Base-by-base conservation (phyloP, 2,888 invertebrate species). In the Dysmachus trigonus region DNA sequence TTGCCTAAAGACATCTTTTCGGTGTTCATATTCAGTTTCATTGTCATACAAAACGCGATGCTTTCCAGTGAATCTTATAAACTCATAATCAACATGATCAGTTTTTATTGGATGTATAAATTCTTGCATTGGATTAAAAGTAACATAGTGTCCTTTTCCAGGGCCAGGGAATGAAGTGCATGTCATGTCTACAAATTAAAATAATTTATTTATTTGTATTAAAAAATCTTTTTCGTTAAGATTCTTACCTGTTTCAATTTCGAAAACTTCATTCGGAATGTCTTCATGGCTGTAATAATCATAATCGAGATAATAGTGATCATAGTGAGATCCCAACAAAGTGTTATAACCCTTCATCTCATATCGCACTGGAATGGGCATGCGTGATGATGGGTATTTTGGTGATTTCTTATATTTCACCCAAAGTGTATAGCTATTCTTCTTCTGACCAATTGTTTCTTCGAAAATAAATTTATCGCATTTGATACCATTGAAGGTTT, bases 341-440 rank as follows among this genome's bases (percentile, higher is more conserved):
- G 95, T 95, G 91, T 99, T 98, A 92, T 94, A 98, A 0, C 98
- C 99, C 90, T 95, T 95, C 98, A 99, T 99, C 92, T 98, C 97
- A 91, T 98, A 99, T 87, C 94, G 94, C 71, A 96, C 94, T 0
- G 96, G 97, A 73, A 97, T 94, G 8, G 96, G 94, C 87, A 94
- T 91, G 7, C 91, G 90, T 2, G 91, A 89, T 2, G 90, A 89
- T 1, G 91, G 91, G 89, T 92, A 91, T 83, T 93, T 91, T 2
- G 94, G 90, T 0, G 93, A 93, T 90, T 94, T 95, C 93, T 94
- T 95, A 90, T 95, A 96, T 77, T 95, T 94, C 83, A 98, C 94
- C 97, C 97, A 98, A 93, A 98, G 94, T 0, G 96, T 96, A 90
- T 98, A 98, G 87, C 96, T 96, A 92, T 97, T 98, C 62, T 94